These are phyloP conservation scores for Microcaecilia unicolor DNA, from an alignment of 2,797 vertebrate species.

Conservation along the genomic window DNA sequence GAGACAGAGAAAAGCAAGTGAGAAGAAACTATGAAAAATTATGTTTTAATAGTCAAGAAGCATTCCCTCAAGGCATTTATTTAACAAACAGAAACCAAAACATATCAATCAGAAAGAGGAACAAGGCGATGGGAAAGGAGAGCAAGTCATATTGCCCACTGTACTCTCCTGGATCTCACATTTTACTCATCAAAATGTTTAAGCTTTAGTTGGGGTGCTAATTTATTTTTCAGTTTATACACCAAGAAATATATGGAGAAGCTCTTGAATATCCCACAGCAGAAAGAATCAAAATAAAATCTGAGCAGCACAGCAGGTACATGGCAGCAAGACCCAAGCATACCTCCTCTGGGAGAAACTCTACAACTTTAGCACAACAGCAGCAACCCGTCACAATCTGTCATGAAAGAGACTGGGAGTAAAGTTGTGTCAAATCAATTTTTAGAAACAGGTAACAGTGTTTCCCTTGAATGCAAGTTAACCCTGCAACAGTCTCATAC, in stretches of 20 bases:
- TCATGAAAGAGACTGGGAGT: conserved; percentile 35
- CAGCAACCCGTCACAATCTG: conserved; percentile 48
- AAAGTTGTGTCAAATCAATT: conserved; percentile 14
- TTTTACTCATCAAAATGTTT: not conserved
- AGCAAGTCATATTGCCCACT: accelerated
- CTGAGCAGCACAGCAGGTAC: not conserved
- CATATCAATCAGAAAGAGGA: not conserved
- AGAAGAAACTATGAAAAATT: too few species aligned
- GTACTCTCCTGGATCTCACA: not conserved
- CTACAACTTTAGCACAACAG: conserved; percentile 45
- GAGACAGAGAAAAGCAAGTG: too few species aligned
- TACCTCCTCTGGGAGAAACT: conserved; percentile 41
- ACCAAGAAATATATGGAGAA: too few species aligned
- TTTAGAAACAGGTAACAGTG: too few species aligned
- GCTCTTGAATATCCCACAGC: too few species aligned
- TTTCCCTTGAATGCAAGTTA: too few species aligned
- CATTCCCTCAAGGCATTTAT: too few species aligned
- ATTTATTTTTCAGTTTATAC: too few species aligned
- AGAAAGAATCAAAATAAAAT: not conserved
- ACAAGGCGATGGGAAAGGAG: not conserved
- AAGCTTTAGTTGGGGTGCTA: not conserved
- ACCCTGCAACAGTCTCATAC: too few species aligned
- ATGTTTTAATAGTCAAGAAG: too few species aligned
- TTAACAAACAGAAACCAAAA: too few species aligned
- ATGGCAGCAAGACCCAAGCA: conserved; percentile 4